Percentiles rank a stretch among this genome's conserved stretches.
Evolutionary conservation across 2,797 vertebrate genomes (phyloP).

Genomic region (Synanceia verrucosa): DNA sequence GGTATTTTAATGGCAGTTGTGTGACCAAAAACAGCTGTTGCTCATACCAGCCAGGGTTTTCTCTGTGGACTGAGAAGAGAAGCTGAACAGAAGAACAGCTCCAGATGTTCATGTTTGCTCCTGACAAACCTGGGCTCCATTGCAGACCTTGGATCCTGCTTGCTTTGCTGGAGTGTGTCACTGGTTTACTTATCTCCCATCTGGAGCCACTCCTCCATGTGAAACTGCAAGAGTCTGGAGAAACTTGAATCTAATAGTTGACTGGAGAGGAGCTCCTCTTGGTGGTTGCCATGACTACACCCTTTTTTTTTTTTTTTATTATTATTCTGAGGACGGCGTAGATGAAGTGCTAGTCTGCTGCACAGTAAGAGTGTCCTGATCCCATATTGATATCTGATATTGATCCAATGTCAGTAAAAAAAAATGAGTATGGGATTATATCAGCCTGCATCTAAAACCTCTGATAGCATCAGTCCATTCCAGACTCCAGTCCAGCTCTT

Average conservation of each 20-base stretch:
- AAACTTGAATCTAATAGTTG: neutral
- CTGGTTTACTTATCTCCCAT: conserved; percentile 23
- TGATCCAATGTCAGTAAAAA: too few species aligned
- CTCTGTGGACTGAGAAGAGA: neutral
- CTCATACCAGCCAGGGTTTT: neutral
- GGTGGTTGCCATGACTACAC: neutral
- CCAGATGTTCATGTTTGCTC: conserved; percentile 23
- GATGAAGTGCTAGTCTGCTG: too few species aligned
- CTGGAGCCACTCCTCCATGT: conserved; percentile 1
- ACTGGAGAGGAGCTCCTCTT: neutral
- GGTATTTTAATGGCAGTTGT: neutral
- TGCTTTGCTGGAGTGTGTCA: conserved; percentile 5
- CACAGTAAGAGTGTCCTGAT: too few species aligned
- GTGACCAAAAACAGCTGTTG: conserved; percentile 30
- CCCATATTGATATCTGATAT: too few species aligned
- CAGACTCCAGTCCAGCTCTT: too few species aligned
- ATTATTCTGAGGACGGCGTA: too few species aligned
- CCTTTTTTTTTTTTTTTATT: too few species aligned
- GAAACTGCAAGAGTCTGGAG: neutral
- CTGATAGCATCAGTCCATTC: too few species aligned
- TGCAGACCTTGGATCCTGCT: conserved; percentile 35
- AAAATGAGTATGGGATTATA: too few species aligned
- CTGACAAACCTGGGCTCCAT: conserved; percentile 2
- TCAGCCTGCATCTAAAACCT: too few species aligned
- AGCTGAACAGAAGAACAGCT: neutral